Base-by-base conservation (phyloP, 1,140 invertebrate genomes). In the Plodia interpunctella region DNA sequence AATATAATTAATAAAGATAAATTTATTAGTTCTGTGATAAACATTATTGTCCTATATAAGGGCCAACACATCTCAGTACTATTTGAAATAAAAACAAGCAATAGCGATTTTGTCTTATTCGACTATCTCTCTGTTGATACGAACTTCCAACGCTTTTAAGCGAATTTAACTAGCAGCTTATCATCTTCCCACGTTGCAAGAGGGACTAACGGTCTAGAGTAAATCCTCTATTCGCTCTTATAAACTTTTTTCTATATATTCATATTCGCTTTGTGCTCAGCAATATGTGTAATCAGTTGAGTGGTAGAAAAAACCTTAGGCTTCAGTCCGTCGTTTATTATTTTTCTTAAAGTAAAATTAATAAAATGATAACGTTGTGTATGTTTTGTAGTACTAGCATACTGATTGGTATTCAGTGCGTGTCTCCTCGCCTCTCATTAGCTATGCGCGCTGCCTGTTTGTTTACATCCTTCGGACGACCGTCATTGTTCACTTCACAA, bases 351-450 rank as follows among this genome's bases (percentile, higher is more conserved):
- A n/a, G n/a, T 28, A 3, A 3, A 9, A 28, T 28, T 28, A 5
- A 28, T 28, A 5, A 18, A 18, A 19, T 20, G 10, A 51, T 20
- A 20, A 20, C 19, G 1, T 51, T 11, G 8, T 4, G 49, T 51
- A 11, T 51, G 2, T n/a, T 25, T 32, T 54, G 51, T 60, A 76
- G 71, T 78, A 15, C 38, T 35, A 78, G 49, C 13, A 18, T 18
- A 81, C 80, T 82, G 74, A 87, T 87, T 73, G 73, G 78, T 88
- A 88, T 83, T 79, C 83, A 60, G 66, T 66, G 56, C 74, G 62
- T 65, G 62, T 65, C 61, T 63, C 68, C 64, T 63, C 58, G 58
- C 66, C 59, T 58, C 78, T 83, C 66, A 81, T 83, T 87, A 76
- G 72, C 71, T 78, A 83, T 85, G 78, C 84, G 78, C 84, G 67